Base-by-base conservation (phyloP, 2,797 vertebrate genomes). In the Dermochelys coriacea region DNA sequence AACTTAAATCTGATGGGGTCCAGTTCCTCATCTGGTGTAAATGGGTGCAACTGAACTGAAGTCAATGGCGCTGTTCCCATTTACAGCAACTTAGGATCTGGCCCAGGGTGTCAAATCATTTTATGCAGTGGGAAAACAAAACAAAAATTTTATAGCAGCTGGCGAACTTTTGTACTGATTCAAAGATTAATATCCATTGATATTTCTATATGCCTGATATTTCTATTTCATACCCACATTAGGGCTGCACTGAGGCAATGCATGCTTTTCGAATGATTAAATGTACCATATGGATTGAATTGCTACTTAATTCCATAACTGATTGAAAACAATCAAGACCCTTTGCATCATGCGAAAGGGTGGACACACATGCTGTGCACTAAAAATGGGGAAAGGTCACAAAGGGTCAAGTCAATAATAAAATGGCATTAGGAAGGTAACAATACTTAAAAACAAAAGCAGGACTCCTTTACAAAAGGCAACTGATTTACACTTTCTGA, bases 151-250 rank as follows among this genome's bases (percentile, higher is more conserved):
- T 11, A 85, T 27, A 71, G 50, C 29, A 94, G 37, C 74, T 34
- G 92, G 54, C 15, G 86, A 95, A 94, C 87, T 90, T 92, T 52
- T 89, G 84, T 83, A 77, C 80, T 89, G 82, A 84, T 90, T 86
- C 19, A 34, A 86, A 82, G 64, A 90, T 95, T 95, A 96, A 96
- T 96, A 95, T 95, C 96, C 55, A 94, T 88, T 96, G 79, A 80
- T 93, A 96, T 93, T 95, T 95, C 95, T 96, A 93, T 87, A 95
- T 95, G 93, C 92, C 49, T 96, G 89, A 94, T 91, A 95, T 85
- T 91, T 95, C 85, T 96, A 59, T 91, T 93, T 91, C 84, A 85
- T 84, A 86, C 41, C 91, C 34, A 90, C 61, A 71, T 74, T 34
- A 83, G 45, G 57, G 55, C 90, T 94, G 61, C 93, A 80, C 84